A percentile compares a stretch with the other conserved stretches of the same genome.
These are phyloP conservation scores for Haplochromis burtoni DNA, from an alignment of 2,113 vertebrate genomes.

Conservation along the genomic window DNA sequence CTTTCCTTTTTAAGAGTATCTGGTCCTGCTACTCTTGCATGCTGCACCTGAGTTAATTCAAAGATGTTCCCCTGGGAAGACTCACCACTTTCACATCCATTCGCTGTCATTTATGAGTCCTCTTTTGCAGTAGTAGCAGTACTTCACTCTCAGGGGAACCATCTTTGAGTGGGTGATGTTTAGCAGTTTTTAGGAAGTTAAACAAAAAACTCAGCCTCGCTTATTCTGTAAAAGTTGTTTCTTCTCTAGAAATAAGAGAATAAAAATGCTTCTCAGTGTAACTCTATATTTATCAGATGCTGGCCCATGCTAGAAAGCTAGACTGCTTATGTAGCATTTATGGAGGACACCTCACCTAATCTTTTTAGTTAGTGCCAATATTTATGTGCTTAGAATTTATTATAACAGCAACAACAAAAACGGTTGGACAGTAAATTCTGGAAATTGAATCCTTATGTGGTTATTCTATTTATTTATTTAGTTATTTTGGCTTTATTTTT, in stretches of 20 bases:
- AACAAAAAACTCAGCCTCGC: background rate
- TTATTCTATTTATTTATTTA: background rate
- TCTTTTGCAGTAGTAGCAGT: background rate
- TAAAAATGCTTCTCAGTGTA: background rate
- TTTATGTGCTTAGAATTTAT: background rate
- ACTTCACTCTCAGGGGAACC: background rate
- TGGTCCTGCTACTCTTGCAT: background rate
- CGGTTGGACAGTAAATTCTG: background rate
- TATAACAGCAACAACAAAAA: background rate
- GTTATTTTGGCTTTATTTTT: background rate
- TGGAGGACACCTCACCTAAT: background rate
- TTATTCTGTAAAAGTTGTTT: background rate
- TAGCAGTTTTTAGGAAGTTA: background rate
- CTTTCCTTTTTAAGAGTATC: background rate
- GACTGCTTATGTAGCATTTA: background rate
- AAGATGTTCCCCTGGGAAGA: background rate
- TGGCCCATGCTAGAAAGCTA: background rate
- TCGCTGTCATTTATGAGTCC: conserved; percentile 4
- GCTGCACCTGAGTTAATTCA: background rate
- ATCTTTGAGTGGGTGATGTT: background rate
- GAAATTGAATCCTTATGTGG: background rate
- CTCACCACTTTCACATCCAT: background rate
- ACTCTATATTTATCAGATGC: background rate
- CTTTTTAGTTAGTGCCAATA: background rate
- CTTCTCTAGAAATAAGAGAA: background rate